Conservation (phyloP, 2,888 invertebrate species). For the Lithosia quadra region DNA sequence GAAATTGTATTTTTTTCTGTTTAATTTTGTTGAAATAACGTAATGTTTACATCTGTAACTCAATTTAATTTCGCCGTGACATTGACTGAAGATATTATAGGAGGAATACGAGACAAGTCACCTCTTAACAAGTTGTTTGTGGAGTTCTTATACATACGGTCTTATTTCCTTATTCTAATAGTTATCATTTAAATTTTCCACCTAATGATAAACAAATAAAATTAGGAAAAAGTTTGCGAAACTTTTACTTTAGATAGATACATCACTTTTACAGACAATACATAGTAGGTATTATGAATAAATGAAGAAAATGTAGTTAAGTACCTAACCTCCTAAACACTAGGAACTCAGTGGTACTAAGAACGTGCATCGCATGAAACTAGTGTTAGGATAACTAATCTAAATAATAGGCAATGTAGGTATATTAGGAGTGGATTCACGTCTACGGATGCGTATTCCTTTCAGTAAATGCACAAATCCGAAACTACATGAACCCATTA, state of each 20-base stretch:
- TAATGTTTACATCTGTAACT: not conserved
- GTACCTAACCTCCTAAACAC: not conserved
- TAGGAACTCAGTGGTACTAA: not conserved
- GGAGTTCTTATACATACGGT: no score
- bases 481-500: not conserved
- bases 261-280: no score
- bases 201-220: not conserved
- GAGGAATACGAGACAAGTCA: not conserved
- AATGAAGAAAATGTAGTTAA: no score
- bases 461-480: not conserved
- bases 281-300: not conserved
- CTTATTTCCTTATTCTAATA: not conserved
- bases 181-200: not conserved
- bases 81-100: not conserved
- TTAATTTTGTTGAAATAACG: not conserved
- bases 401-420: not conserved
- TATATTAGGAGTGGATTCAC: not conserved
- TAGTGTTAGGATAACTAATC: not conserved
- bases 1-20: not conserved
- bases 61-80: slow-evolving; percentile 8
- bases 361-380: not conserved
- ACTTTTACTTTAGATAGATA: no score
- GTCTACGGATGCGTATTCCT: not conserved
- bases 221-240: not conserved
- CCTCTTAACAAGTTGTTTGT: not conserved